Evolutionary conservation across 1,140 invertebrate species (phyloP).

Genomic region (Geopemphigus sp.): DNA sequence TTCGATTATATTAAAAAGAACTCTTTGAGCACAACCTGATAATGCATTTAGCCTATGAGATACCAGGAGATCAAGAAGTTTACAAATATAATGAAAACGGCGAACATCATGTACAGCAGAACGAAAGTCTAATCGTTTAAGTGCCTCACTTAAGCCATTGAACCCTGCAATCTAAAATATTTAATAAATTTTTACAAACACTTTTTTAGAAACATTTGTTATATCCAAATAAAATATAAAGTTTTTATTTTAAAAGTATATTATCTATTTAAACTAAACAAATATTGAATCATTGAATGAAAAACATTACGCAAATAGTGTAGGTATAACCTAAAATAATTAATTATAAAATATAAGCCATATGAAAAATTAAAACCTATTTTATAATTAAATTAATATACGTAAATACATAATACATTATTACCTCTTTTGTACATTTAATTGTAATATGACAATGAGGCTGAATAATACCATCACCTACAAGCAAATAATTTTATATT

Average conservation of each 20-base stretch:
- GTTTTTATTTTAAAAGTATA: too few relatives aligned
- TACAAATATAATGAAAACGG: slow-evolving; percentile 94
- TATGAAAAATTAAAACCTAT: not conserved
- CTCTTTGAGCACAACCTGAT: slow-evolving; percentile 89
- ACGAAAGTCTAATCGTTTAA: slow-evolving; percentile 89
- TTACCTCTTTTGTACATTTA: slow-evolving; percentile 85
- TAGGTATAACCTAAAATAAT: not conserved
- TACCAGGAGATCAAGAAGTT: slow-evolving; percentile 83
- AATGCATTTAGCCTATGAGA: slow-evolving; percentile 78
- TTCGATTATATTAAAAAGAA: slow-evolving; percentile 89
- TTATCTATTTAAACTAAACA: too few relatives aligned
- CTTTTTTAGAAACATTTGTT: not conserved
- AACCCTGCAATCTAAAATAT: slow-evolving; percentile 81
- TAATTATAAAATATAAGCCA: not conserved
- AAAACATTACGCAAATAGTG: not conserved
- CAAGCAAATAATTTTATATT: slow-evolving; percentile 6
- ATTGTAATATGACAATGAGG: slow-evolving; percentile 91
- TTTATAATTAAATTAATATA: not conserved
- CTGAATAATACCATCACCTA: slow-evolving; percentile 61
- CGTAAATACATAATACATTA: slow-evolving; percentile 43
- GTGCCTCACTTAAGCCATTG: slow-evolving; percentile 91
- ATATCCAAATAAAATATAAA: not conserved
- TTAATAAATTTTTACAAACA: not conserved
- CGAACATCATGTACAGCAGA: slow-evolving; percentile 90
- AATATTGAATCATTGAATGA: not conserved